Percentiles rank a stretch among this genome's conserved stretches.
These are phyloP conservation scores for Agrypnus murinus DNA, from an alignment of 2,888 invertebrate species.

Conservation along the genomic window DNA sequence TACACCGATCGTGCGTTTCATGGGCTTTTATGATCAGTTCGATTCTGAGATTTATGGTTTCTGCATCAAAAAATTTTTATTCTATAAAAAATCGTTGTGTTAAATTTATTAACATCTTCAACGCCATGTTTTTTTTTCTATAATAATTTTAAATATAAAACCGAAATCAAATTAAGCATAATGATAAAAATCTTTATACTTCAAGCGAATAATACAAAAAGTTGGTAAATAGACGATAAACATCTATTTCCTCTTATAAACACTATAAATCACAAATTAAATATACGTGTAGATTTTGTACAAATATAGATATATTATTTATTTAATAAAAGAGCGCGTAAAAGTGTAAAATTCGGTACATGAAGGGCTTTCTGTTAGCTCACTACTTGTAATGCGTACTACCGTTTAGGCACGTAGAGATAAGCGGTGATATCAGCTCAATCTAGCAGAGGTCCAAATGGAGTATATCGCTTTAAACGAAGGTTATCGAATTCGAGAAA, in stretches of 20 bases:
- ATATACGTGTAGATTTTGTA: constrained; percentile 29
- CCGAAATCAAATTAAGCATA: too few relatives aligned
- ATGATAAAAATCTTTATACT: too few relatives aligned
- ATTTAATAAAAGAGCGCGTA: constrained; percentile 15
- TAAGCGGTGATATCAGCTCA: constrained; percentile 57
- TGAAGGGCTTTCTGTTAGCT: constrained; percentile 34
- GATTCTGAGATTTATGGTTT: too few relatives aligned
- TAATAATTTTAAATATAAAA: too few relatives aligned
- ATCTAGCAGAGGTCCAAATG: constrained; percentile 35
- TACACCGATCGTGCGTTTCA: too few relatives aligned
- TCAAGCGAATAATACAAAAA: background rate
- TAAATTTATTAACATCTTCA: too few relatives aligned
- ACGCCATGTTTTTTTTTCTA: too few relatives aligned
- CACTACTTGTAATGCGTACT: constrained; percentile 46
- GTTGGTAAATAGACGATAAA: background rate
- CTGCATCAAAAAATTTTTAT: too few relatives aligned
- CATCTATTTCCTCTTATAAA: constrained; percentile 1
- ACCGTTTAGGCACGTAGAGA: constrained; percentile 57
- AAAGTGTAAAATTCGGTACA: constrained; percentile 29
- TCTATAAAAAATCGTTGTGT: too few relatives aligned
- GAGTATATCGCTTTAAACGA: constrained; percentile 20
- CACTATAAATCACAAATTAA: constrained; percentile 15
- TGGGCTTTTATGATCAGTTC: too few relatives aligned
- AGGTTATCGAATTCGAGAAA: constrained; percentile 18
- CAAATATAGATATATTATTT: constrained; percentile 23